Percentiles rank a stretch among this genome's conserved stretches.
These are phyloP conservation scores for Proterorhinus semilunaris DNA, from an alignment of 2,113 vertebrate species.

Conservation along the genomic window DNA sequence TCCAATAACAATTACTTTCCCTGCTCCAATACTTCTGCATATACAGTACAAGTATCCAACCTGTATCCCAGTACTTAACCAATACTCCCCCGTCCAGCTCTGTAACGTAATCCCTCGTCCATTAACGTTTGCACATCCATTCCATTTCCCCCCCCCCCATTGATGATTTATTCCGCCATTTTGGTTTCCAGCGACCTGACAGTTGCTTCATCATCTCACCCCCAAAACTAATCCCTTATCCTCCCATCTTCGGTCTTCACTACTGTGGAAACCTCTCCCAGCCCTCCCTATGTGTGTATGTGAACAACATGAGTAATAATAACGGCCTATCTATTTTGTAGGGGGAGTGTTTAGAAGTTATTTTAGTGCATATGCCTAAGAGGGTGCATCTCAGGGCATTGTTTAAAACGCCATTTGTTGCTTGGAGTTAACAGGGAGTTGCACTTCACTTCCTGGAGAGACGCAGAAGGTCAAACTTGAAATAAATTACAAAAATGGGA, in stretches of 20 bases:
- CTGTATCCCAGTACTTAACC: conserved; percentile 22
- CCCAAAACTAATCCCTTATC: conserved; percentile 64
- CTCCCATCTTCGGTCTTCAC: conserved; percentile 40
- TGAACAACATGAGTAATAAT: conserved; percentile 46
- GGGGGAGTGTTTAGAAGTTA: conserved; percentile 37
- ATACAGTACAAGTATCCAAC: background rate
- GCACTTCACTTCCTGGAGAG: conserved; percentile 54
- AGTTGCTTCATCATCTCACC: conserved; percentile 53
- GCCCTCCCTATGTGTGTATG: background rate
- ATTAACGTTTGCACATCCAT: conserved; percentile 55
- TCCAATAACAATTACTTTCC: too few species aligned
- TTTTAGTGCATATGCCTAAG: conserved; percentile 50
- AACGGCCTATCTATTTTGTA: conserved; percentile 39
- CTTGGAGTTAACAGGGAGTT: conserved; percentile 49
- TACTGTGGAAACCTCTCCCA: conserved; percentile 8
- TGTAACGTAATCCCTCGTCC: conserved; percentile 51
- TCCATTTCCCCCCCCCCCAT: conserved; percentile 47
- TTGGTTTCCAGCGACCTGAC: conserved; percentile 46
- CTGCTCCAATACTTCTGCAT: background rate
- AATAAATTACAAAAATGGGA: conserved; percentile 43
- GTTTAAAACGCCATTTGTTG: conserved; percentile 51
- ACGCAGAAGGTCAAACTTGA: conserved; percentile 48
- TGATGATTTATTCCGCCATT: conserved; percentile 72
- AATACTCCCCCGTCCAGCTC: conserved; percentile 33
- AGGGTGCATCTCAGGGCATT: conserved; percentile 47